phyloP scores from a whole-genome alignment of 2,797 vertebrate genomes.

The Neosilurus hyrtlii region DNA sequence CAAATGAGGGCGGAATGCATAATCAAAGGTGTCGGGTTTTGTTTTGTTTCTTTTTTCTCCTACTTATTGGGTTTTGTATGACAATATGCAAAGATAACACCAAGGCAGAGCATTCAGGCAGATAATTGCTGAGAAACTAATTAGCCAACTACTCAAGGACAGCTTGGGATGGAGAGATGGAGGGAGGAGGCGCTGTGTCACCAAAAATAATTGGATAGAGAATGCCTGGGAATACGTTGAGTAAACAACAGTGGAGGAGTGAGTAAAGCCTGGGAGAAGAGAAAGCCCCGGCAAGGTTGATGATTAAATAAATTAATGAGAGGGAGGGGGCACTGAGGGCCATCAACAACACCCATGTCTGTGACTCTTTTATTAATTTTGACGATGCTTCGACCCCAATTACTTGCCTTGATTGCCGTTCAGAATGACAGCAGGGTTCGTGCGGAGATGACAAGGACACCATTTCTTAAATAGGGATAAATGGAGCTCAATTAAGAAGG shows the following conservation, averaged over 20 bases:
- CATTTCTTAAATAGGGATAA: slow-evolving; percentile 20
- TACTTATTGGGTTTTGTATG: slow-evolving; percentile 48
- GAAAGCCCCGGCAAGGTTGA: slow-evolving; percentile 55
- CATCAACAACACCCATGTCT: slow-evolving; percentile 33
- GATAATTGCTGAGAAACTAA: slow-evolving; percentile 72
- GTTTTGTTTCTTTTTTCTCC: slow-evolving; percentile 9
- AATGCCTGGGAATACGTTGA: slow-evolving; percentile 56
- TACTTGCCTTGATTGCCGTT: slow-evolving; percentile 23
- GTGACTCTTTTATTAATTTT: slow-evolving; percentile 37
- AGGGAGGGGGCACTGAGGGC: slow-evolving; percentile 27
- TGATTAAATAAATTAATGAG: slow-evolving; percentile 64
- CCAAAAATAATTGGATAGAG: slow-evolving; percentile 63
- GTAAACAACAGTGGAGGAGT: slow-evolving; percentile 58
- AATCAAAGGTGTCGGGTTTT: slow-evolving; percentile 35
- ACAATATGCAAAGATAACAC: slow-evolving; percentile 56
- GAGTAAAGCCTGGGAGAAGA: slow-evolving; percentile 43
- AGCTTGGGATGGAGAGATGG: slow-evolving; percentile 55
- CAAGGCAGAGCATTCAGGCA: slow-evolving; percentile 67
- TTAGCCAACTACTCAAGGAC: slow-evolving; percentile 72
- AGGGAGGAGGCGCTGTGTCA: slow-evolving; percentile 51
- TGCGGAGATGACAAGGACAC: slow-evolving; percentile 9
- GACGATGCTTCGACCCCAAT: slow-evolving; percentile 40
- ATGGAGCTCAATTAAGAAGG: background rate
- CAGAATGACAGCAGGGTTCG: slow-evolving; percentile 1
- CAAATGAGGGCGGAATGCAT: slow-evolving; percentile 43